phyloP scores from a whole-genome alignment of 1,140 invertebrate species.

The Nilaparvata lugens region DNA sequence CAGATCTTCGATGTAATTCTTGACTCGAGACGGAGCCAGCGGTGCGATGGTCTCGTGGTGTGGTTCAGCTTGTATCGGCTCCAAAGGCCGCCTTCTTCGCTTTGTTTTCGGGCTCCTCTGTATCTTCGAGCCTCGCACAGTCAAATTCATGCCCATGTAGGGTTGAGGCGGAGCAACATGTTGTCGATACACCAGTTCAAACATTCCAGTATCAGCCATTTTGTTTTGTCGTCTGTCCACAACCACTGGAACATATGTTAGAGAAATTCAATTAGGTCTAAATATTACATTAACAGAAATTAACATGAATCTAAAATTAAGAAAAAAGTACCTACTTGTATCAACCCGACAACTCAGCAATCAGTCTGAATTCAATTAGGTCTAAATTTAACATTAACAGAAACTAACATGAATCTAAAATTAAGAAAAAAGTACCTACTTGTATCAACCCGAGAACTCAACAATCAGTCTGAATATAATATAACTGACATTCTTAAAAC shows the following conservation, averaged over 20 bases:
- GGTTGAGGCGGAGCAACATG: conserved; percentile 64
- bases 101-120: conserved; percentile 14
- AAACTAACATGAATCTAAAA: no score
- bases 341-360: no score
- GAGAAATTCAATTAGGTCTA: background rate
- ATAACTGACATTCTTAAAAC: no score
- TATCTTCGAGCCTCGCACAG: conserved; percentile 52
- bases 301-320: no score
- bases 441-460: no score
- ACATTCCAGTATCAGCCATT: conserved; percentile 73
- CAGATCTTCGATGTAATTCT: conserved; percentile 11
- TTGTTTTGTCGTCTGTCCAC: conserved; percentile 68
- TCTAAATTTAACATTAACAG: no score
- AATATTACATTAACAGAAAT: no score
- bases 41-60: background rate
- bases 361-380: no score
- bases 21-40: conserved; percentile 3
- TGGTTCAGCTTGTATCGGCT: no score
- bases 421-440: no score
- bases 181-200: conserved; percentile 77
- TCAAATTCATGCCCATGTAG: conserved; percentile 69
- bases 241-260: conserved; percentile 70
- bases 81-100: conserved; percentile 5
- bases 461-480: no score
- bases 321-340: no score